Evolutionary conservation across 2,113 vertebrate genomes (phyloP).

Genomic region (Ammodytes marinus): DNA sequence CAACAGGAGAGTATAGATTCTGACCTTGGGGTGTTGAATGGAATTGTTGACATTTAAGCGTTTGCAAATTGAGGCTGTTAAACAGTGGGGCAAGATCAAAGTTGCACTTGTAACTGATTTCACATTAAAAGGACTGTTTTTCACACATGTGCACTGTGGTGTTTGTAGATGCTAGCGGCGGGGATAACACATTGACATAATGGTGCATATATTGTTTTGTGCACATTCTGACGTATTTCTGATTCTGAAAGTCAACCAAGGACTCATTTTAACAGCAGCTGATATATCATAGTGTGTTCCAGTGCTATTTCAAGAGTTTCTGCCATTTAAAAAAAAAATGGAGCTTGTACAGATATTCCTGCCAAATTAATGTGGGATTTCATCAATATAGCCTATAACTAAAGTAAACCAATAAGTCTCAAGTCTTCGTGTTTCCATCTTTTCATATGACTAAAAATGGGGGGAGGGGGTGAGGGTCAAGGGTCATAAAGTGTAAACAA

Average conservation of each 20-base stretch:
- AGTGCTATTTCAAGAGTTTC: not conserved
- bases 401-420: too few species aligned
- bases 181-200: not conserved
- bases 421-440: too few species aligned
- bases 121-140: slow-evolving; percentile 82
- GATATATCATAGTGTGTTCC: not conserved
- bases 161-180: not conserved
- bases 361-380: not conserved
- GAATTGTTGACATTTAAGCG: slow-evolving; percentile 30
- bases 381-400: too few species aligned
- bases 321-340: not conserved
- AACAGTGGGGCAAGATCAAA: slow-evolving; percentile 68
- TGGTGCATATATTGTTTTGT: not conserved
- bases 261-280: not conserved
- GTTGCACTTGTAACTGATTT: slow-evolving; percentile 79
- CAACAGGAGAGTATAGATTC: slow-evolving; percentile 4
- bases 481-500: too few species aligned
- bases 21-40: slow-evolving; percentile 30
- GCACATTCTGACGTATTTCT: too few species aligned
- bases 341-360: not conserved
- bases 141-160: slow-evolving; percentile 57
- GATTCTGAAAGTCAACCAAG: too few species aligned
- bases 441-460: too few species aligned
- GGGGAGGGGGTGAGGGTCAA: too few species aligned
- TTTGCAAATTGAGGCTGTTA: slow-evolving; percentile 62